Evolutionary conservation across 1,140 invertebrate genomes (phyloP), one percentile per base, ranked within the genome.

Genomic region (Gonioctena quinquepunctata): DNA sequence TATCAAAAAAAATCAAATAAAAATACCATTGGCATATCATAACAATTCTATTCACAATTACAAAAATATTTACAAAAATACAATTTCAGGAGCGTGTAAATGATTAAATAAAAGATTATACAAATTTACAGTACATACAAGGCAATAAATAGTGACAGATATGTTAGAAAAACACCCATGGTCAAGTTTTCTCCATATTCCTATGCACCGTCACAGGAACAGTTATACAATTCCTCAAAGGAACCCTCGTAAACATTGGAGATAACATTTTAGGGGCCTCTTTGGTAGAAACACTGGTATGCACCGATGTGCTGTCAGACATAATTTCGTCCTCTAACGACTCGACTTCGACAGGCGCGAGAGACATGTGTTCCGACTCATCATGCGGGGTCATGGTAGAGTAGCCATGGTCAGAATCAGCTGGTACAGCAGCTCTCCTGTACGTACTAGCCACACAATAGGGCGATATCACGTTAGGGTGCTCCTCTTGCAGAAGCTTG

Each of bases 361-460:
- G 92, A 6, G 91, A 91, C 54, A 91, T 88, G 72, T 92, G 91
- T 77, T 95, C 94, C 2, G 89, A 90, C 23, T 87, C 87, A 79
- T 97, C 95, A 75, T 96, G 94, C 93, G 70, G 94, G 0, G 94
- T 96, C 95, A 97, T 97, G 0, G 95, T 97, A 16, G 94, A 96
- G 81, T 97, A 97, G 2, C 96, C 96, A 81, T 96, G 94, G 84
- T 97, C 96, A 26, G 94, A 96, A 74, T 96, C 94, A 3, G 92
- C 93, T 6, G 91, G 90, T 16, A 91, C 90, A 19, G 93, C 91
- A 11, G 92, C 91, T 50, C 94, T 86, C 27, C 93, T 87, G 77
- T 96, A 96, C 1, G 87, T 88, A 0, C 93, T 93, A 11, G 94
- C 90, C 49, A 96, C 90, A 52, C 93, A 89, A 80, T 97, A 97